Conservation (phyloP, 2,113 vertebrate species). For the Poeciliopsis occidentalis region DNA sequence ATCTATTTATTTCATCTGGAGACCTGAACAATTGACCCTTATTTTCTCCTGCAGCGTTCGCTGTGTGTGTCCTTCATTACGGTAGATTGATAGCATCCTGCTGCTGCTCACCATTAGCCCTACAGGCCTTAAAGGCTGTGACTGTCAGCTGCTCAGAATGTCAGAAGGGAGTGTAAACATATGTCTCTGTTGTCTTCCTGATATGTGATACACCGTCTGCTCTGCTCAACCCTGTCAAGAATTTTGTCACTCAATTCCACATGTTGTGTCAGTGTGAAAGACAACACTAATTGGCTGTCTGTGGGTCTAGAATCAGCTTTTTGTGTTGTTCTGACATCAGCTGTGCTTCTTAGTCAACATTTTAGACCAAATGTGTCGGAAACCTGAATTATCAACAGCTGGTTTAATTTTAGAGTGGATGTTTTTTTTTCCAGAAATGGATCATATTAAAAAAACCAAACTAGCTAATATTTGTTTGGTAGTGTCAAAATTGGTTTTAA, state of each 20-base stretch:
- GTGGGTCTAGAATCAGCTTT: background rate
- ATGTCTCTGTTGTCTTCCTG: slow-evolving; percentile 2
- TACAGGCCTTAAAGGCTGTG: background rate
- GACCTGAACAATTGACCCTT: background rate
- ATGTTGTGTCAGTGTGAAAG: background rate
- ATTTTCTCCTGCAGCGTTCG: background rate
- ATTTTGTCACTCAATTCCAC: background rate
- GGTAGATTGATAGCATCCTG: background rate
- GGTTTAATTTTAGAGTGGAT: background rate
- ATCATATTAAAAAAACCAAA: background rate
- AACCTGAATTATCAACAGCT: background rate
- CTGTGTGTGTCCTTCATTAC: slow-evolving; percentile 6
- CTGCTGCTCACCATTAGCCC: background rate
- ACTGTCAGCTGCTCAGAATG: slow-evolving; percentile 6
- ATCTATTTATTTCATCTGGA: background rate
- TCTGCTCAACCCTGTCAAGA: slow-evolving; percentile 1
- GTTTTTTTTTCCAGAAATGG: background rate
- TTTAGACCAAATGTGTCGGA: background rate
- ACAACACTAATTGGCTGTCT: too few relatives aligned
- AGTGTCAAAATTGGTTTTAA: too few relatives aligned
- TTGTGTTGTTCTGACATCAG: background rate
- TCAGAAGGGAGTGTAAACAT: slow-evolving; percentile 1
- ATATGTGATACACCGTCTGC: background rate
- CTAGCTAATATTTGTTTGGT: background rate
- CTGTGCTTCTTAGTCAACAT: background rate